These are phyloP conservation scores for Muscina levida DNA, from an alignment of 2,888 invertebrate genomes.

Conservation along the genomic window DNA sequence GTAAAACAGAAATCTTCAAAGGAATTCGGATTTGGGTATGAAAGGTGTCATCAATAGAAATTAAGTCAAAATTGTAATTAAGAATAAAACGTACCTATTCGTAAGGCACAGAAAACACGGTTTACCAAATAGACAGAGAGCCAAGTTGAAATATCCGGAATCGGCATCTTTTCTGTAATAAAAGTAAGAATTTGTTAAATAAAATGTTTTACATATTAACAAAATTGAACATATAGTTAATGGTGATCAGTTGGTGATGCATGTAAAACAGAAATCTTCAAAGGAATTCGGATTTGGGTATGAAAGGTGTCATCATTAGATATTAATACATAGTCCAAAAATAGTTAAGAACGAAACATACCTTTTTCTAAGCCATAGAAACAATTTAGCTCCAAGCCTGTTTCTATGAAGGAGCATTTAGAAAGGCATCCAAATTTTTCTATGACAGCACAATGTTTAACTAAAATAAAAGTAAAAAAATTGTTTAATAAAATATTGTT, in stretches of 20 bases:
- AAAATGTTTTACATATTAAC: too few relatives aligned
- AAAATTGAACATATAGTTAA: too few relatives aligned
- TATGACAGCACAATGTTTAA: not conserved
- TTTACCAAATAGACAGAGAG: too few relatives aligned
- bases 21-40: conserved; percentile 15
- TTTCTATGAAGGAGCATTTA: not conserved
- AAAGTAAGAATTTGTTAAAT: too few relatives aligned
- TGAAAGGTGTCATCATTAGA: conserved; percentile 69
- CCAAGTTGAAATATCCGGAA: too few relatives aligned
- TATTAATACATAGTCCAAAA: not conserved
- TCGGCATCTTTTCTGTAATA: too few relatives aligned
- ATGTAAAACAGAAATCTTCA: conserved; percentile 69
- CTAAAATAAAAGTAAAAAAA: too few relatives aligned
- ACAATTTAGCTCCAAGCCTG: too few relatives aligned
- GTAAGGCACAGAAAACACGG: too few relatives aligned
- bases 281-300: conserved; percentile 66
- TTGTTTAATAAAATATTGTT: not conserved
- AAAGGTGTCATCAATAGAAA: conserved; percentile 15
- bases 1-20: conserved; percentile 2
- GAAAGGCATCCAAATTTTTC: not conserved
- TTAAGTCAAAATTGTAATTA: too few relatives aligned
- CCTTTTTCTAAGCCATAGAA: not conserved
- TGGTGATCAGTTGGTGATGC: conserved; percentile 74
- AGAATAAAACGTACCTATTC: conserved; percentile 45
- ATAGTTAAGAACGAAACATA: not conserved